Conservation (phyloP, 2,888 invertebrate species). For the Drosophila vallismaia region DNA sequence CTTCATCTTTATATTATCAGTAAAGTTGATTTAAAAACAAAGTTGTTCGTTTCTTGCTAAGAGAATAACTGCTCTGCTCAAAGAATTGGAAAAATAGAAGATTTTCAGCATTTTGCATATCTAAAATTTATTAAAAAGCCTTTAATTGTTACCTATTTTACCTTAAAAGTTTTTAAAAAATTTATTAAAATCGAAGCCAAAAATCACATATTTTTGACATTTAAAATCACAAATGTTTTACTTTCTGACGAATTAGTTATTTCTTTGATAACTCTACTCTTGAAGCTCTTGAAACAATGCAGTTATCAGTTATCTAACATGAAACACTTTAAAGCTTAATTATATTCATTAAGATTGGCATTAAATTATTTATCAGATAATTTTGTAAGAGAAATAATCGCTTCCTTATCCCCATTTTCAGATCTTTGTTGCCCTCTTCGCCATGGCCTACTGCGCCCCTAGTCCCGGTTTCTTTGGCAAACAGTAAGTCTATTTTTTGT, state of each 20-base stretch:
- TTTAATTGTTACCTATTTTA: no score
- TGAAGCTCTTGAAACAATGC: background rate
- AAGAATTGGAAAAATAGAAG: no score
- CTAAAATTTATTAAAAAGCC: no score
- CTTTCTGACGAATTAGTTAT: background rate
- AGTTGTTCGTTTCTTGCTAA: no score
- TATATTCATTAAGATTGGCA: constrained; percentile 8
- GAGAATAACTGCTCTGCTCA: no score
- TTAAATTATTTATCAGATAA: background rate
- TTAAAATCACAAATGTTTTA: background rate
- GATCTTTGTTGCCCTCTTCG: constrained; percentile 79
- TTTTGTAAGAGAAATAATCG: constrained; percentile 5
- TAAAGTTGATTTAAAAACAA: no score
- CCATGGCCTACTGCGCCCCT: constrained; percentile 78
- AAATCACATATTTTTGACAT: background rate
- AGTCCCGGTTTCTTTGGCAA: constrained; percentile 81
- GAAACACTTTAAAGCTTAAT: constrained; percentile 12
- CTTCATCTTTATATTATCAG: no score
- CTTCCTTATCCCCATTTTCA: constrained; percentile 46
- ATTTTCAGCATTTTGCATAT: no score
- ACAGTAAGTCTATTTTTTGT: constrained; percentile 79
- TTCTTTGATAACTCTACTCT: background rate
- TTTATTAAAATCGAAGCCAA: no score
- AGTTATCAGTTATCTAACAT: constrained; percentile 15
- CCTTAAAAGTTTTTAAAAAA: no score